These are phyloP conservation scores for Acleris laterana DNA, from an alignment of 2,888 invertebrate genomes.

Conservation along the genomic window DNA sequence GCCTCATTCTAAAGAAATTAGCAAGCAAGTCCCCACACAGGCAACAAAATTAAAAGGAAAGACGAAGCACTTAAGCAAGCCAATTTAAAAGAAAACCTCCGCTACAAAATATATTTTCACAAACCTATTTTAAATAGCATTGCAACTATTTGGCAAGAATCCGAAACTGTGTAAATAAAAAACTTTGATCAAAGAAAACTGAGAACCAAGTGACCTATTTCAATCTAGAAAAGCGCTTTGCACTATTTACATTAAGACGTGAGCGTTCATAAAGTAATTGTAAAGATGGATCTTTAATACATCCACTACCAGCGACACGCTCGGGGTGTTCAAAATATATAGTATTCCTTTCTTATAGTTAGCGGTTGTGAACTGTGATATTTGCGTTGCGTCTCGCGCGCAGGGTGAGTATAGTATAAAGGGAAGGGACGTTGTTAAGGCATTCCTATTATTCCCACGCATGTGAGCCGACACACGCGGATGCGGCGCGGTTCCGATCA, in stretches of 20 bases:
- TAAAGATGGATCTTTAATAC: too few relatives aligned
- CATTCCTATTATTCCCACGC: conserved; percentile 65
- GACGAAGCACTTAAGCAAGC: too few relatives aligned
- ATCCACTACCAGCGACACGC: too few relatives aligned
- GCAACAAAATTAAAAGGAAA: too few relatives aligned
- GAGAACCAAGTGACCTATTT: conserved; percentile 15
- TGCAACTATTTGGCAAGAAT: conserved; percentile 55
- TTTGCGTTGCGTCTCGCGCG: conserved; percentile 43
- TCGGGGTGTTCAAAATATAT: conserved; percentile 8
- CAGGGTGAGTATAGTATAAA: conserved; percentile 55
- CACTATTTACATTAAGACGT: too few relatives aligned
- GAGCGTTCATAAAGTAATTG: too few relatives aligned
- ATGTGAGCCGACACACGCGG: conserved; percentile 63
- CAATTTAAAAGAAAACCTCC: neutral
- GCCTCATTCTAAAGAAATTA: too few relatives aligned
- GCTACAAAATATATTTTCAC: neutral
- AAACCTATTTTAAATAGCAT: conserved; percentile 50
- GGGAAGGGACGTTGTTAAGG: conserved; percentile 57
- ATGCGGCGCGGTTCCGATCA: conserved; percentile 74
- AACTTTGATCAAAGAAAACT: conserved; percentile 38
- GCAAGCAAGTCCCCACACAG: too few relatives aligned
- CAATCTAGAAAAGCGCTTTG: neutral
- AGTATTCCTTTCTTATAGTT: conserved; percentile 30
- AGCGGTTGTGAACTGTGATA: neutral
- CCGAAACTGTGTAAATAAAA: conserved; percentile 52